phyloP scores from a whole-genome alignment of 2,888 invertebrate species.

The Crepidodera aurea region DNA sequence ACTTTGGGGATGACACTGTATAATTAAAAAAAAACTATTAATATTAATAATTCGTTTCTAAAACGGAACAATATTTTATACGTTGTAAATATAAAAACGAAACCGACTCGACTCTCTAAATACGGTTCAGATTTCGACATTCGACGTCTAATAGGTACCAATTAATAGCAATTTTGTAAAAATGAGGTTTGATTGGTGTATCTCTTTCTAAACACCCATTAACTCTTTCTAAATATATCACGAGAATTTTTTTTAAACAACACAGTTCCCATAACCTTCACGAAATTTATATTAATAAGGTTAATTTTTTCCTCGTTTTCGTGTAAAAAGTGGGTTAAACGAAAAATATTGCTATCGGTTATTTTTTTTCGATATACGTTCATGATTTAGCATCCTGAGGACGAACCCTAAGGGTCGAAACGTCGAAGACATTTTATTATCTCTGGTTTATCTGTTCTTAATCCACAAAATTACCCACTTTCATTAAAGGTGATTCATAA shows the following conservation, averaged over 20 bases:
- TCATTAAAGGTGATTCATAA: no score
- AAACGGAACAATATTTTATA: no score
- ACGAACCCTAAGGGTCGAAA: no score
- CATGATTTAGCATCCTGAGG: no score
- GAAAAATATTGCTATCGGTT: no score
- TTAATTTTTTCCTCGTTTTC: conserved; percentile 12
- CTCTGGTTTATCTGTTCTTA: no score
- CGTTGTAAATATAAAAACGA: neutral
- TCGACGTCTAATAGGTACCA: conserved; percentile 11
- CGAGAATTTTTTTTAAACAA: conserved; percentile 18
- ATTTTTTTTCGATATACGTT: no score
- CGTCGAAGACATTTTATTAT: no score
- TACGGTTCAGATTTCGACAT: conserved; percentile 17
- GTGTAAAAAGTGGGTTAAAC: conserved; percentile 14
- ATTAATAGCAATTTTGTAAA: conserved; percentile 24
- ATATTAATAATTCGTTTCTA: no score
- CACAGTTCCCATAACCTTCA: conserved; percentile 22
- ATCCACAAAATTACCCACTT: no score
- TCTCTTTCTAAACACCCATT: conserved; percentile 14
- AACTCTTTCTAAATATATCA: conserved; percentile 15
- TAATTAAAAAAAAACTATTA: no score
- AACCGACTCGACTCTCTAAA: neutral
- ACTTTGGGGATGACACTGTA: no score
- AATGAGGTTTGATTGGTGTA: conserved; percentile 23
- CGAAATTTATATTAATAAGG: conserved; percentile 19